Evolutionary conservation across 2,888 invertebrate species (phyloP).

Genomic region (Spodoptera exigua): DNA sequence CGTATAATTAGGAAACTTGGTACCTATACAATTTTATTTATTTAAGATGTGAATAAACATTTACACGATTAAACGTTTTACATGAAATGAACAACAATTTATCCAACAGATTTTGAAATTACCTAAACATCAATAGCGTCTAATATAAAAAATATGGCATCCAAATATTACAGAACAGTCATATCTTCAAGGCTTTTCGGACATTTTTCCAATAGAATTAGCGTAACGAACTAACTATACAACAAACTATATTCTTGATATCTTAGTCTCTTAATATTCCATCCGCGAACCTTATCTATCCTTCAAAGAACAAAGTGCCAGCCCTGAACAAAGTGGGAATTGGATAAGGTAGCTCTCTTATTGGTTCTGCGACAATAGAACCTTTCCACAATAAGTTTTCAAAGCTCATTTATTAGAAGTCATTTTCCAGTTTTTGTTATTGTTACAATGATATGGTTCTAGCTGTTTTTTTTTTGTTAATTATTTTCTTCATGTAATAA

Average conservation of each 20-base stretch:
- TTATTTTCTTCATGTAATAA: slow-evolving; percentile 16
- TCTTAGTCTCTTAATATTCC: slow-evolving; percentile 67
- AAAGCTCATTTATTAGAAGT: slow-evolving; percentile 62
- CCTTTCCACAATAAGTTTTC: slow-evolving; percentile 66
- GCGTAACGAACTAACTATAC: slow-evolving; percentile 1
- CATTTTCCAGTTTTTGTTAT: slow-evolving; percentile 46
- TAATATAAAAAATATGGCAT: too few species aligned
- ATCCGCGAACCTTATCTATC: slow-evolving; percentile 69
- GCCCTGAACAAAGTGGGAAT: slow-evolving; percentile 71
- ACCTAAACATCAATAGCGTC: too few species aligned
- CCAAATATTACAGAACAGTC: too few species aligned
- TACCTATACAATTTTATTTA: too few species aligned
- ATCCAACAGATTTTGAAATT: too few species aligned
- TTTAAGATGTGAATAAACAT: too few species aligned
- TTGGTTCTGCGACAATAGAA: slow-evolving; percentile 69
- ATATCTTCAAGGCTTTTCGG: too few species aligned
- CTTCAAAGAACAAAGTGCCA: slow-evolving; percentile 80
- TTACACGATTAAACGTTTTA: too few species aligned
- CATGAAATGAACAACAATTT: too few species aligned
- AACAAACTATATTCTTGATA: slow-evolving; percentile 30
- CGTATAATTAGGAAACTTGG: too few species aligned
- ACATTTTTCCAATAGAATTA: background rate
- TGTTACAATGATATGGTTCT: slow-evolving; percentile 21
- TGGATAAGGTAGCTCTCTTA: slow-evolving; percentile 71
- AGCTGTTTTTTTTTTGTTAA: slow-evolving; percentile 2